phyloP scores from a whole-genome alignment of 2,888 invertebrate species.

The Deilephila elpenor region DNA sequence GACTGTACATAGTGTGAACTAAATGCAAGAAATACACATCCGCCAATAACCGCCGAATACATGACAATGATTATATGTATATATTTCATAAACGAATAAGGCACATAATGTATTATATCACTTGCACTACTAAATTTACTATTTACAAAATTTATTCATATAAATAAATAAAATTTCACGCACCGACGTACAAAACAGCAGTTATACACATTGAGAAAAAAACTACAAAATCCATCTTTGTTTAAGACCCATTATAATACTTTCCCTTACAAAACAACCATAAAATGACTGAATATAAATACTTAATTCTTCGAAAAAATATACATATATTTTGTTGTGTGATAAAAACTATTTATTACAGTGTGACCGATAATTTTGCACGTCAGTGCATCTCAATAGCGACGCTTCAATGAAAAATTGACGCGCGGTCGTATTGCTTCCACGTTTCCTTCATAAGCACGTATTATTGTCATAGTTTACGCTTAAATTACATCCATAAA shows the following conservation, averaged over 20 bases:
- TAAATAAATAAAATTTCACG: conserved; percentile 55
- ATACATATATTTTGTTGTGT: not conserved
- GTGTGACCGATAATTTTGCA: conserved; percentile 13
- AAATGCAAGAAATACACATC: conserved; percentile 27
- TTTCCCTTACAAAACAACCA: not conserved
- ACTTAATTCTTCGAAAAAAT: not conserved
- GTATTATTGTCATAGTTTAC: conserved; percentile 24
- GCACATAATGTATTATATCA: conserved; percentile 70
- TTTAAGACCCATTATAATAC: not conserved
- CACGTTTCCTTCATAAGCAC: conserved; percentile 24
- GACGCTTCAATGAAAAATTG: conserved; percentile 22
- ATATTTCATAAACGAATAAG: conserved; percentile 58
- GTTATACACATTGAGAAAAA: not conserved
- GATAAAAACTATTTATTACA: not conserved
- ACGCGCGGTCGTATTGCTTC: conserved; percentile 9
- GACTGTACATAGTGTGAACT: conserved; percentile 19
- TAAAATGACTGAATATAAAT: not conserved
- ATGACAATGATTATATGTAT: conserved; percentile 24
- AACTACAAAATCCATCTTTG: too few relatives aligned
- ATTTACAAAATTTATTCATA: conserved; percentile 60
- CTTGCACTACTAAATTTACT: conserved; percentile 60
- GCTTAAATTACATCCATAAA: not conserved
- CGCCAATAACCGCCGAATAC: conserved; percentile 19
- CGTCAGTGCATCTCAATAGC: conserved; percentile 7
- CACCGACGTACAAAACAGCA: conserved; percentile 38